Percentiles rank a stretch among this genome's conserved stretches.
phyloP scores from a whole-genome alignment of 2,113 vertebrate genomes.

The Actenoides hombroni region DNA sequence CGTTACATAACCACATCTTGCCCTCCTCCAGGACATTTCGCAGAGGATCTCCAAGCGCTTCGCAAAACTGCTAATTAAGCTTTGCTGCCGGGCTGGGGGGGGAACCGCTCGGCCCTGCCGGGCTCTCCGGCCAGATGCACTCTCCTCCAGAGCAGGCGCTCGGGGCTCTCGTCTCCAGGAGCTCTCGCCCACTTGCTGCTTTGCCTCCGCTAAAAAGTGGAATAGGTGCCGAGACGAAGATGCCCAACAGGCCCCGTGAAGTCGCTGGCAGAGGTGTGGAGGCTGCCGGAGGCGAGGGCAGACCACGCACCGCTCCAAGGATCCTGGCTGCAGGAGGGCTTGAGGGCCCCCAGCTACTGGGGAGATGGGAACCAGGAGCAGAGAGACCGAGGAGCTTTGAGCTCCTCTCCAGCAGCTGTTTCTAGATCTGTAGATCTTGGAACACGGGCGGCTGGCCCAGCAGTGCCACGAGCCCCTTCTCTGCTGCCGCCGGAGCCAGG shows the following conservation, averaged over 20 bases:
- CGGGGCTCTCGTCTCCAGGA: not conserved
- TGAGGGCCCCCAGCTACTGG: not conserved
- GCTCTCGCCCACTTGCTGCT: not conserved
- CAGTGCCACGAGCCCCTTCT: not conserved
- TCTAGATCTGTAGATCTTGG: not conserved
- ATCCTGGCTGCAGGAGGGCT: not conserved
- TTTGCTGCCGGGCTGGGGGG: not conserved
- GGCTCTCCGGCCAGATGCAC: not conserved
- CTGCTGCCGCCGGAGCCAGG: rapidly evolving
- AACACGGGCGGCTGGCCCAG: not conserved
- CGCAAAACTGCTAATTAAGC: not conserved
- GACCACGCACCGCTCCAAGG: rapidly evolving
- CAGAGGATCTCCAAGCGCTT: not conserved
- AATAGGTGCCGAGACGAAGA: not conserved
- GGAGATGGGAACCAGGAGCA: not conserved
- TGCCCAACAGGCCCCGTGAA: rapidly evolving
- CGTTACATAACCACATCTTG: constrained; percentile 1
- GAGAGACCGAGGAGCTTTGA: not conserved
- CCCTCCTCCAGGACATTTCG: not conserved
- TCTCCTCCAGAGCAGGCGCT: not conserved
- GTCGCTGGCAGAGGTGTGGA: not conserved
- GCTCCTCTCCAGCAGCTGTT: not conserved
- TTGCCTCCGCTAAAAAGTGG: not conserved
- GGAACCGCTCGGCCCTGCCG: not conserved
- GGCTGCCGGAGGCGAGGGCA: not conserved